phyloP scores from a whole-genome alignment of 1,140 invertebrate genomes.

The Andrena cerasifolii region DNA sequence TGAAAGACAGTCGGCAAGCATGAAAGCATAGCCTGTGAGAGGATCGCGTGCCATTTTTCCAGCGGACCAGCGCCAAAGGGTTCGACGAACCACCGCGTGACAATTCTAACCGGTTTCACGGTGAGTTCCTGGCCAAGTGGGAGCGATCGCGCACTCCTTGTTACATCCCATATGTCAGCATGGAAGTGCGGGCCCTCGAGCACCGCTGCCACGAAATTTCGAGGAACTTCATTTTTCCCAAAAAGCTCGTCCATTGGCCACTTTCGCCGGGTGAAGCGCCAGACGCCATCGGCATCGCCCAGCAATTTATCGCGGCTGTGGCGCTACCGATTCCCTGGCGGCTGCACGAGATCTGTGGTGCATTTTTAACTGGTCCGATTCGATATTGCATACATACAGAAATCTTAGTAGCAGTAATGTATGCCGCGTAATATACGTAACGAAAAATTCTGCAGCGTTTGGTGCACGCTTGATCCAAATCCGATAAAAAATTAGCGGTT shows the following conservation, averaged over 20 bases:
- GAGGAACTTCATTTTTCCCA: constrained; percentile 11
- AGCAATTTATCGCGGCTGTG: constrained; percentile 35
- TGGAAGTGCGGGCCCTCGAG: neutral
- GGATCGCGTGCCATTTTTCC: constrained; percentile 21
- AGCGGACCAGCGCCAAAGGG: constrained; percentile 17
- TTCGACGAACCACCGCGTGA: neutral
- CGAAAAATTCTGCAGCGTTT: too few species aligned
- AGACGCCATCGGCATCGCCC: neutral
- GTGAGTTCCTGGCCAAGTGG: neutral
- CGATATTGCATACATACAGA: too few species aligned
- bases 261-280: constrained; percentile 24
- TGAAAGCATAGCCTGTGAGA: constrained; percentile 19
- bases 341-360: too few species aligned
- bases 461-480: too few species aligned
- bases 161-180: constrained; percentile 60
- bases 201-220: constrained; percentile 26
- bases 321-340: neutral
- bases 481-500: too few species aligned
- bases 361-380: too few species aligned
- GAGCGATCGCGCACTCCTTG: constrained; percentile 13
- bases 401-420: too few species aligned
- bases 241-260: constrained; percentile 12
- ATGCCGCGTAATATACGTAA: too few species aligned
- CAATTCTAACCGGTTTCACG: constrained; percentile 31
- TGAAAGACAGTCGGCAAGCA: neutral